These are phyloP conservation scores for Leucosticte australis DNA, from an alignment of 2,113 vertebrate species.

Conservation along the genomic window DNA sequence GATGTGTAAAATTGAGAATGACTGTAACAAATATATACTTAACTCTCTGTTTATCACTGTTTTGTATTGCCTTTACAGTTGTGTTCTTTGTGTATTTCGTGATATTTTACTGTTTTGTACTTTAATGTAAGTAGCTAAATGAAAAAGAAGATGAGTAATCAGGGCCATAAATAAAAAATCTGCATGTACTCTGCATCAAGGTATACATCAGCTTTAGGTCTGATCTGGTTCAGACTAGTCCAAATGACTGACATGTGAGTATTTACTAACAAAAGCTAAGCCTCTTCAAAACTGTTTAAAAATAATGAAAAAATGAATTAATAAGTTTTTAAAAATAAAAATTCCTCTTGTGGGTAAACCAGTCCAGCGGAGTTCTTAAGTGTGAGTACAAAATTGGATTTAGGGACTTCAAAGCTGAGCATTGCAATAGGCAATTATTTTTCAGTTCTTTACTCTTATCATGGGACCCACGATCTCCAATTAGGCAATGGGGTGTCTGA, in stretches of 20 bases:
- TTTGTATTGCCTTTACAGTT: not conserved
- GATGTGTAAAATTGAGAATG: not conserved
- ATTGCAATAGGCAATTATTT: constrained; percentile 4
- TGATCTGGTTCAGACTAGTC: not conserved
- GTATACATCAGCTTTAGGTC: not conserved
- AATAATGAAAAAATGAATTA: not conserved
- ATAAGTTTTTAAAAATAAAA: not conserved
- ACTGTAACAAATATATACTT: not conserved
- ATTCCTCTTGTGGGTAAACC: not conserved
- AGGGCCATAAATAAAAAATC: not conserved
- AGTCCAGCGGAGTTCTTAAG: not conserved
- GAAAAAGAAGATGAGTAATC: not conserved
- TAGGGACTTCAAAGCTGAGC: not conserved
- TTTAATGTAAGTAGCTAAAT: not conserved
- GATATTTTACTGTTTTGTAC: not conserved
- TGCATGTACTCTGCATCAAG: not conserved
- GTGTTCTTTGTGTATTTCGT: not conserved
- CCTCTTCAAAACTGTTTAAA: not conserved
- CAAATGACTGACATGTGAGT: not conserved
- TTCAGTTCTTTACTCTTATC: not conserved
- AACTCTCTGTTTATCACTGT: not conserved
- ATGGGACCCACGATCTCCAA: not conserved
- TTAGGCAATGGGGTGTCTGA: not conserved
- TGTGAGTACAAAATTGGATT: not conserved
- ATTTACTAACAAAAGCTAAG: not conserved